These are phyloP conservation scores for Poecilobothrus nobilitatus DNA, from an alignment of 2,888 invertebrate genomes.

Conservation along the genomic window DNA sequence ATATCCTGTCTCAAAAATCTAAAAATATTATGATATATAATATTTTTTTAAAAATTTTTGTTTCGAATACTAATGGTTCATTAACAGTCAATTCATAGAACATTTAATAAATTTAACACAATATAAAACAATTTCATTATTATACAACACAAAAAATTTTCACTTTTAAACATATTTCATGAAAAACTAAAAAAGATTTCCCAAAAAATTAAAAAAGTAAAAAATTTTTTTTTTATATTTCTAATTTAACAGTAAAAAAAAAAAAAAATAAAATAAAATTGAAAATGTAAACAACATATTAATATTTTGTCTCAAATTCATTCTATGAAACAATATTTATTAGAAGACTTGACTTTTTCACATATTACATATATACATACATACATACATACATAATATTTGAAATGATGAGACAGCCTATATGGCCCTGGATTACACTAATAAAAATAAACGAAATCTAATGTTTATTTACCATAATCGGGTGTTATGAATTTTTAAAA, in stretches of 20 bases:
- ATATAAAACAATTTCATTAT: no score
- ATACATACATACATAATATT: no score
- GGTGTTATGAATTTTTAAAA: background rate
- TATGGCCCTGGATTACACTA: background rate
- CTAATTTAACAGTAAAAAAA: background rate
- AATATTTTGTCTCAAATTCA: background rate
- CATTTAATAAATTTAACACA: background rate
- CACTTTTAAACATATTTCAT: no score
- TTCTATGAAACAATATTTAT: background rate
- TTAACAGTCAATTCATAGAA: background rate
- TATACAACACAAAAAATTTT: no score
- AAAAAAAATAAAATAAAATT: background rate
- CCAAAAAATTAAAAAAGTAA: background rate
- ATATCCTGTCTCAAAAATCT: no score
- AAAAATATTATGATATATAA: no score
- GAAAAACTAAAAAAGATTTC: background rate
- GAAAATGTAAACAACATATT: background rate
- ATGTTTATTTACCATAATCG: constrained; percentile 3
- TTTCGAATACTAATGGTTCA: no score
- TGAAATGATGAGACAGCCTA: background rate
- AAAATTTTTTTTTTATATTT: background rate
- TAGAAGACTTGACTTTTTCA: background rate
- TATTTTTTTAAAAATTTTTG: no score
- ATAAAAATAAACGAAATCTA: background rate
- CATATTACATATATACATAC: no score